Conservation (phyloP, 2,797 vertebrate species). For the Chelonia mydas region DNA sequence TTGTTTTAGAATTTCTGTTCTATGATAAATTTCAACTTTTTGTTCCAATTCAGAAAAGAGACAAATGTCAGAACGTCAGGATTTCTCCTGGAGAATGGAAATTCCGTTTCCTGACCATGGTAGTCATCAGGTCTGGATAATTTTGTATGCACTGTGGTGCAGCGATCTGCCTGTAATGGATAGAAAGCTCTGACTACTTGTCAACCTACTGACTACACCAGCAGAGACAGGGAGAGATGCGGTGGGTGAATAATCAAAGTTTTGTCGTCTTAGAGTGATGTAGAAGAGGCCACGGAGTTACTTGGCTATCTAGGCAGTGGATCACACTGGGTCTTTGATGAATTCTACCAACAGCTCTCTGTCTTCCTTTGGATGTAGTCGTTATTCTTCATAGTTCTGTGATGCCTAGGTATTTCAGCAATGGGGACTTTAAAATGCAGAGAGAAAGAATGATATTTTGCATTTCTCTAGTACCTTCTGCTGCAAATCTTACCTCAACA, state of each 20-base stretch:
- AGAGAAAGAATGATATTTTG: too few species aligned
- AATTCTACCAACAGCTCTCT: not conserved
- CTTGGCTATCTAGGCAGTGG: not conserved
- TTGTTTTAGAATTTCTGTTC: accelerated
- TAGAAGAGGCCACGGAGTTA: not conserved
- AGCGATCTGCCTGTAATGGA: not conserved
- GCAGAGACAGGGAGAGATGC: not conserved
- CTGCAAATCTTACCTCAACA: too few species aligned
- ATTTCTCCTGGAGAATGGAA: not conserved
- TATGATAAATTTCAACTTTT: not conserved
- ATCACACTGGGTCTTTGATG: too few species aligned
- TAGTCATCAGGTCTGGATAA: not conserved
- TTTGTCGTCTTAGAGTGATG: not conserved
- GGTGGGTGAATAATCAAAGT: not conserved
- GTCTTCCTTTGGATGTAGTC: not conserved
- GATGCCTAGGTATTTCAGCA: not conserved
- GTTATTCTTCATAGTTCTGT: not conserved
- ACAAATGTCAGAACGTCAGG: not conserved
- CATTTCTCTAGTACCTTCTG: too few species aligned
- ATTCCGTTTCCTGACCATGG: not conserved
- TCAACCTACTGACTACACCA: not conserved
- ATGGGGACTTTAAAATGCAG: too few species aligned
- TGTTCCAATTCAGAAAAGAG: not conserved
- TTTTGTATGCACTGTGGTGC: too few species aligned
- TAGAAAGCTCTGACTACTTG: not conserved